Evolutionary conservation across 2,797 vertebrate species (phyloP).

Genomic region (Onychomys torridus): DNA sequence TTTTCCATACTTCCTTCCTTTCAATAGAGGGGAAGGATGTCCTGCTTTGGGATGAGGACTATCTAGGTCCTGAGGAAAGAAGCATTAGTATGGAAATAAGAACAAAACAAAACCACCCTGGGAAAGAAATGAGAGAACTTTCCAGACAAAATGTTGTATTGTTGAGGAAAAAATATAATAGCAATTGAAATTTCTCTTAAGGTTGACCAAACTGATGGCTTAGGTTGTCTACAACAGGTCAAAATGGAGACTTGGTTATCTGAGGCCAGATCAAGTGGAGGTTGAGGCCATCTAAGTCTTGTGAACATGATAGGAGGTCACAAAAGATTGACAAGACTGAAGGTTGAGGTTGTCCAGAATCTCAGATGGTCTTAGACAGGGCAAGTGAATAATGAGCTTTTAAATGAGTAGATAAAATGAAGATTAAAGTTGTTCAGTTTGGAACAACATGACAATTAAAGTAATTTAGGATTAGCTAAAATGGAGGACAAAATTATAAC

Average conservation of each 20-base stretch:
- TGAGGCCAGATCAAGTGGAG: background rate
- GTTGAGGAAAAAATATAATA: slow-evolving; percentile 52
- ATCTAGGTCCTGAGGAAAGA: slow-evolving; percentile 27
- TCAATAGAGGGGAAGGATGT: slow-evolving; percentile 12
- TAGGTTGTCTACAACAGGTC: slow-evolving; percentile 25
- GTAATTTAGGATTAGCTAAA: slow-evolving; percentile 2
- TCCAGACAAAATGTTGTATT: slow-evolving; percentile 24
- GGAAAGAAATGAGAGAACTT: slow-evolving; percentile 49
- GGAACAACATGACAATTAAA: slow-evolving; percentile 1
- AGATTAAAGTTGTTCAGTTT: slow-evolving; percentile 14
- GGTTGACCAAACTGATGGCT: slow-evolving; percentile 18
- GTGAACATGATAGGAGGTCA: background rate
- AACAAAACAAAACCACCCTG: slow-evolving; percentile 48
- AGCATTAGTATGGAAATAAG: background rate
- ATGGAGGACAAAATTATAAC: slow-evolving; percentile 40
- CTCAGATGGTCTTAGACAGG: slow-evolving; percentile 15
- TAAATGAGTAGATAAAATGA: slow-evolving; percentile 43
- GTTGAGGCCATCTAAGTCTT: slow-evolving; percentile 41
- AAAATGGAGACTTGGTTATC: slow-evolving; percentile 51
- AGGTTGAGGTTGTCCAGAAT: slow-evolving; percentile 31
- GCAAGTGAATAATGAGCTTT: slow-evolving; percentile 38
- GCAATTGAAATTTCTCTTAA: slow-evolving; percentile 28
- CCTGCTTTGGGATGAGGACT: slow-evolving; percentile 28
- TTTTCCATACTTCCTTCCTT: too few relatives aligned
- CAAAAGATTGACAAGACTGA: background rate